Base-by-base conservation (phyloP, 2,797 vertebrate species). In the Galaxias olidus region DNA sequence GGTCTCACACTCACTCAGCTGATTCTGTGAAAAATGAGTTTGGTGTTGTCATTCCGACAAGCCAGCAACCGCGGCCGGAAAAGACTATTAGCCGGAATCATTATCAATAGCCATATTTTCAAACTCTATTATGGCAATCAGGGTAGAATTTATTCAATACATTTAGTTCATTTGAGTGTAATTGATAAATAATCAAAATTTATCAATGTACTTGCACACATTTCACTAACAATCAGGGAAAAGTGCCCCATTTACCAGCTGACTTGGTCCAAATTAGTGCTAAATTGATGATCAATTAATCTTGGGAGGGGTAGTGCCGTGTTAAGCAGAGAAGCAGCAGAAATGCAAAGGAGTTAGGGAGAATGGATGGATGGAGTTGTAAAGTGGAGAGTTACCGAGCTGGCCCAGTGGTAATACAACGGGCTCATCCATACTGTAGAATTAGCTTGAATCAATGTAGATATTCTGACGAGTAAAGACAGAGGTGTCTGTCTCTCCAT, bases 221-320 rank as follows among this genome's bases (percentile, higher is more conserved):
- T 98, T 98, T 98, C 96, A 97, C 94, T 97, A 98, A 98, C 96
- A 98, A 97, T 98, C 96, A 98, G 96, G 95, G 92, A 95, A 98
- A 98, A 97, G 94, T 96, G 95, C 93, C 96, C 96, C 95, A 98
- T 98, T 98, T 98, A 98, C 96, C 96, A 98, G 95, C 95, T 98
- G 97, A 98, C 96, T 98, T 98, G 94, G 95, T 98, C 95, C 95
- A 97, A 98, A 99, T 98, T 98, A 98, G 95, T 94, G 96, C 95
- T 96, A 99, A 98, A 98, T 98, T 97, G 96, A 98, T 96, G 96
- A 99, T 98, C 96, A 98, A 98, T 99, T 99, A 99, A 99, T 98
- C 96, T 98, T 96, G 94, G 95, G 96, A 96, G 94, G 94, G 95
- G 94, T 93, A 93, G 94, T 91, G 91, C 94, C 91, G 94, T 95